Evolutionary conservation across 2,797 vertebrate species (phyloP), one percentile per base, ranked within the genome.

Genomic region (Serranus cabrilla): DNA sequence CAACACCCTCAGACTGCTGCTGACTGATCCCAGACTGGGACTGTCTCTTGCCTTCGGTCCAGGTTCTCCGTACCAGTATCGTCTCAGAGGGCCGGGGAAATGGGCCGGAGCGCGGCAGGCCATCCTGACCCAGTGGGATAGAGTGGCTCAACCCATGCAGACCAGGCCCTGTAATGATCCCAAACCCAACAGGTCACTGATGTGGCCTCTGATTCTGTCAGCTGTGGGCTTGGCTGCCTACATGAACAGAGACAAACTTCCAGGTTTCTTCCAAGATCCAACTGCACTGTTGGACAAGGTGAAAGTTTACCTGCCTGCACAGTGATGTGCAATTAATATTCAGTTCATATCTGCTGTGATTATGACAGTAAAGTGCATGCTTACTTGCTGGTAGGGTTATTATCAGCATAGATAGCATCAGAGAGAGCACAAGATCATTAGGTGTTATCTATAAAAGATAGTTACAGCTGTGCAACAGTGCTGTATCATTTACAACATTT

Each of bases 61-160:
- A 11, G 86, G 88, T 67, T 96, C 96, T 0, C 96, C 97, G 0
- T 95, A 95, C 84, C 98, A 98, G 82, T 97, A 95, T 83, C 96
- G 97, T 11, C 92, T 99, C 3, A 81, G 43, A 25, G 97, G 97
- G 12, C 95, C 96, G 0, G 95, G 96, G 0, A 88, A 82, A 18
- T 99, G 97, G 97, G 78, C 50, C 0, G 95, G 94, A 0, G 97
- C 97, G 60, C 93, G 95, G 14, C 77, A 92, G 21, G 93, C 96
- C 69, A 96, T 98, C 88, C 77, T 97, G 21, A 96, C 94, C 4
- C 96, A 96, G 82, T 91, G 90, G 59, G 93, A 96, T 7, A 93
- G 96, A 4, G 54, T 97, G 7, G 9, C 56, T 52, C 82, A 85
- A 23, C 95, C 97, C 14, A 49, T 97, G 90, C 90, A 91, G 92